Percentiles rank a stretch among this genome's conserved stretches.
These are phyloP conservation scores for Carcharodon carcharias DNA, from an alignment of 2,797 vertebrate species.

Conservation along the genomic window DNA sequence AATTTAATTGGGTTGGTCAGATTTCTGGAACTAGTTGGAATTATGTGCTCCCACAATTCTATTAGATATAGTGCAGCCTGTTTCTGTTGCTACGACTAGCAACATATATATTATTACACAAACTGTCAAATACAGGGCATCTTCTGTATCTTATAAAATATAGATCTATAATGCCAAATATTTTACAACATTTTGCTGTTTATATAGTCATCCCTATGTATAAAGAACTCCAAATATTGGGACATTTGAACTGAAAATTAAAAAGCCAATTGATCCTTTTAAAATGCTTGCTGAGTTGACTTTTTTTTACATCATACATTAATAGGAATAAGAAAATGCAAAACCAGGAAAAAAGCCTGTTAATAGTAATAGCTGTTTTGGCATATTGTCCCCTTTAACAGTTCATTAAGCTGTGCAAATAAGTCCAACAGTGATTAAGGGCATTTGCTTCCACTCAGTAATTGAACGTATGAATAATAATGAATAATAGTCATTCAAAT, in stretches of 20 bases:
- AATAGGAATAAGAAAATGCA: background rate
- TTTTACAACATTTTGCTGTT: background rate
- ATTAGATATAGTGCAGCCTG: background rate
- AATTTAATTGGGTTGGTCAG: background rate
- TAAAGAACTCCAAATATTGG: background rate
- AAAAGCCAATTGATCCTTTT: background rate
- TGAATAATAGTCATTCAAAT: background rate
- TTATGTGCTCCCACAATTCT: background rate
- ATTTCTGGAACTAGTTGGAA: background rate
- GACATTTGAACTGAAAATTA: background rate
- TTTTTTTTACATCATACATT: background rate
- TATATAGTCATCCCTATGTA: background rate
- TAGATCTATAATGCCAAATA: background rate
- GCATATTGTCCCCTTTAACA: background rate
- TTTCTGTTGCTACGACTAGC: background rate
- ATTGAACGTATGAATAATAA: background rate
- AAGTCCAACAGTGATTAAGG: background rate
- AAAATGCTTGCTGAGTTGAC: background rate
- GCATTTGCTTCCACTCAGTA: background rate
- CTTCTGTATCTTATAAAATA: background rate
- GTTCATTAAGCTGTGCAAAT: background rate
- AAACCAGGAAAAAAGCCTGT: background rate
- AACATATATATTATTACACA: background rate
- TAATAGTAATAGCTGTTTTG: background rate
- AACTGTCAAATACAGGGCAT: background rate